Conservation (phyloP, 2,113 vertebrate species). For the Apus apus region DNA sequence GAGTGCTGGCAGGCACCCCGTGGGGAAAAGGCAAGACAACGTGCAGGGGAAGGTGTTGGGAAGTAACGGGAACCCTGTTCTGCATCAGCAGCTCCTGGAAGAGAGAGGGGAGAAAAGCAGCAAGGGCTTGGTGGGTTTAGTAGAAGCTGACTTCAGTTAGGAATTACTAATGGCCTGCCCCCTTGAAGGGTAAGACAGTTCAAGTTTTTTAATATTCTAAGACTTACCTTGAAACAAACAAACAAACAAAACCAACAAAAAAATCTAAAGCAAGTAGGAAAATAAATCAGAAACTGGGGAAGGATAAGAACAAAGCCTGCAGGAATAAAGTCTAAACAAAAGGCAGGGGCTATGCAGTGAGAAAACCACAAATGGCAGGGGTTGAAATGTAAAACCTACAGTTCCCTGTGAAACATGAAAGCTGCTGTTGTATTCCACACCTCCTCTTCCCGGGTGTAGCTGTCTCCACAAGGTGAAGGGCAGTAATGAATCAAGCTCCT, state of each 20-base stretch:
- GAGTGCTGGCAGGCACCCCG: neutral
- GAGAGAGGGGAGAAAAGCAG: neutral
- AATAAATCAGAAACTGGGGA: neutral
- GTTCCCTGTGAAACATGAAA: neutral
- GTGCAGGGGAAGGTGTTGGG: neutral
- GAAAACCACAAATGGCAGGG: neutral
- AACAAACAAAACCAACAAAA: neutral
- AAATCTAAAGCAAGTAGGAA: neutral
- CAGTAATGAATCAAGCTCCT: constrained; percentile 42
- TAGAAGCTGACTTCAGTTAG: neutral
- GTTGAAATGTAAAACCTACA: constrained; percentile 4
- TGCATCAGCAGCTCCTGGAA: neutral
- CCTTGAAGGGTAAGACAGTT: neutral
- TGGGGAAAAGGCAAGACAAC: neutral
- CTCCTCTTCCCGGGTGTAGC: constrained; percentile 12
- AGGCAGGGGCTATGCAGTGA: neutral
- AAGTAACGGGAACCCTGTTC: neutral
- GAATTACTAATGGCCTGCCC: neutral
- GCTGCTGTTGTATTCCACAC: constrained; percentile 32
- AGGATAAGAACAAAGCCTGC: neutral
- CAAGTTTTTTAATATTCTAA: neutral
- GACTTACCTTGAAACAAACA: neutral
- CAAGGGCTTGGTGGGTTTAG: neutral
- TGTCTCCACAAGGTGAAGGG: constrained; percentile 22
- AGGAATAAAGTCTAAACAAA: constrained; percentile 26